phyloP scores from a whole-genome alignment of 2,888 invertebrate species.

The Pristionchus entomophagus region DNA sequence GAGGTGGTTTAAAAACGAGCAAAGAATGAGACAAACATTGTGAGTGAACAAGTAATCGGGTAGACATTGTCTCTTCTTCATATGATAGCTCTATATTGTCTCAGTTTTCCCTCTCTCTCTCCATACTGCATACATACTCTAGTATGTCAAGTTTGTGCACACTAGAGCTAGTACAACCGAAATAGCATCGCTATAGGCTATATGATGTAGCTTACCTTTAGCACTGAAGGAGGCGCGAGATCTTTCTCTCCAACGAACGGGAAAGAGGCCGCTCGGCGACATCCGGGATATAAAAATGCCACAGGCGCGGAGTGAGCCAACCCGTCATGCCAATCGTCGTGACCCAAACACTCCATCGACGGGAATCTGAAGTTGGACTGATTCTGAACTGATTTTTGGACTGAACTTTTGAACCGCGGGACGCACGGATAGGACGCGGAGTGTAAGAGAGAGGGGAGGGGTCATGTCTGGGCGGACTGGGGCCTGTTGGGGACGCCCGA shows the following conservation, averaged over 20 bases:
- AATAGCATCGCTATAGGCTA: too few species aligned
- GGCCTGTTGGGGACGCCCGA: slow-evolving; percentile 15
- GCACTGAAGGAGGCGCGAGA: slow-evolving; percentile 26
- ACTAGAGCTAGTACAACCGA: too few species aligned
- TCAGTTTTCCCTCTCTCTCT: too few species aligned
- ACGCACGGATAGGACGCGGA: not conserved
- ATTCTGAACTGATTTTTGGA: too few species aligned
- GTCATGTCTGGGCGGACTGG: not conserved
- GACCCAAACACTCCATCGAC: slow-evolving; percentile 42
- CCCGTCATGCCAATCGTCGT: slow-evolving; percentile 25
- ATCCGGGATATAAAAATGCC: slow-evolving; percentile 60
- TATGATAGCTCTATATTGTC: too few species aligned
- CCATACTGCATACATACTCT: too few species aligned
- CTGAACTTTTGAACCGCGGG: not conserved
- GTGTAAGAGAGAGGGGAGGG: slow-evolving; percentile 11
- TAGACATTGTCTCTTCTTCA: too few species aligned
- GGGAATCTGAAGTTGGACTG: not conserved
- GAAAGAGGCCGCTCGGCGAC: slow-evolving; percentile 71
- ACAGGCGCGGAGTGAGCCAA: slow-evolving; percentile 66
- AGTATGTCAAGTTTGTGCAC: too few species aligned
- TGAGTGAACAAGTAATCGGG: not conserved
- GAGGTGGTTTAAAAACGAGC: slow-evolving; percentile 3
- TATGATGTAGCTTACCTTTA: too few species aligned
- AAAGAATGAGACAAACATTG: slow-evolving; percentile 13
- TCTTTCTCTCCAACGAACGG: slow-evolving; percentile 63